Base-by-base conservation (phyloP, 2,888 invertebrate species). In the Thymelicus sylvestris region DNA sequence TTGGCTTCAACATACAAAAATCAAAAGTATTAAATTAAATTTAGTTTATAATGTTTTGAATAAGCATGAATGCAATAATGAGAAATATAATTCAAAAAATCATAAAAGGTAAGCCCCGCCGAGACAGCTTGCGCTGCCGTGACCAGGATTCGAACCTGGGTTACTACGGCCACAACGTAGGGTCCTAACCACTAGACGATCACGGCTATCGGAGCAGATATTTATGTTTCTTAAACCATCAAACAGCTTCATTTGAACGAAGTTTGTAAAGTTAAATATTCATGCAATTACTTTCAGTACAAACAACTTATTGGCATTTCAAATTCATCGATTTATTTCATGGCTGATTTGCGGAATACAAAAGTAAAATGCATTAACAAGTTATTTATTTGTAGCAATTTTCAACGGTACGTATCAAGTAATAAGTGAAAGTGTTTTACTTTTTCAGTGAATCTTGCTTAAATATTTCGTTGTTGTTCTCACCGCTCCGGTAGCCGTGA, bases 131-230 rank as follows among this genome's bases (percentile, higher is more conserved):
- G 66, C 80, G 86, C 85, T 87, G 87, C 95, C 95, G 95, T 90
- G 89, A 89, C 89, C 90, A 90, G 95, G 95, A 96, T 95, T 96
- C 95, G 95, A 96, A 96, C 95, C 96, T 95, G 95, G 95, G 95
- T 96, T 96, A 95, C 95, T 95, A 95, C 95, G 79, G 95, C 95
- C 95, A 96, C 95, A 96, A 96, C 95, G 95, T 95, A 95, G 95
- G 95, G 95, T 96, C 95, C 95, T 95, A 95, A 95, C 95, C 95
- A 95, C 95, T 95, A 95, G 95, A 95, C 95, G 95, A 95, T 95
- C 95, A 95, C 80, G 78, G 77, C 79, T 80, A 50, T 74, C 75
- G 78, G 79, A 78, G 77, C 74, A 64, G 73, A 65, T 77, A 39
- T 39, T 24, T 57, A 5, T 24, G 5, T 10, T 57, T 12, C 24